phyloP scores from a whole-genome alignment of 1,140 invertebrate species.

The Formica exsecta region DNA sequence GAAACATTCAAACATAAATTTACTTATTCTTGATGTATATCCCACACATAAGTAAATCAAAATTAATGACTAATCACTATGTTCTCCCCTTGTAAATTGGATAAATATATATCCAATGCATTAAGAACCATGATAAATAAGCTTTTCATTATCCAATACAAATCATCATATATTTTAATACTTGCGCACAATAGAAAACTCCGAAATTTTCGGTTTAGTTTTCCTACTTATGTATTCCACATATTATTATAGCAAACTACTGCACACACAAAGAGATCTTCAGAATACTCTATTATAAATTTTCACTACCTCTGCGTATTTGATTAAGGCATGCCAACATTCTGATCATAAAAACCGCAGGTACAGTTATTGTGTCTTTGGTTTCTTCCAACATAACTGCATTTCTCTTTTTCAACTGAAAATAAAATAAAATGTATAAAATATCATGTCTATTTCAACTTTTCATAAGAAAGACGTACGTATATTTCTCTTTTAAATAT shows the following conservation, averaged over 20 bases:
- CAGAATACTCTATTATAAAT: conserved; percentile 73
- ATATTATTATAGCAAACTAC: conserved; percentile 61
- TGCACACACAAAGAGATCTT: conserved; percentile 22
- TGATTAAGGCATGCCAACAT: conserved; percentile 94
- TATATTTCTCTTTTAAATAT: neutral
- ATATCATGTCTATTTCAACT: neutral
- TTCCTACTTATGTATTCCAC: conserved; percentile 57
- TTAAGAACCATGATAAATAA: conserved; percentile 14
- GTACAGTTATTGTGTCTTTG: conserved; percentile 95
- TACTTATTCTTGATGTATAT: too few relatives aligned
- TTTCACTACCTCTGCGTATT: conserved; percentile 88
- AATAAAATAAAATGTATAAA: conserved; percentile 61
- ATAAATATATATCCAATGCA: neutral
- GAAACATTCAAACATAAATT: too few relatives aligned
- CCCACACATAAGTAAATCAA: too few relatives aligned
- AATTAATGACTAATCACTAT: too few relatives aligned
- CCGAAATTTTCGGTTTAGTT: conserved; percentile 52
- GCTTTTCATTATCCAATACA: conserved; percentile 23
- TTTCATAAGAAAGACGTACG: neutral
- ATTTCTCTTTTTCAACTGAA: conserved; percentile 93
- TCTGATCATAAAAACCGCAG: conserved; percentile 95
- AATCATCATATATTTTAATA: conserved; percentile 58
- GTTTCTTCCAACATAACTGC: conserved; percentile 96
- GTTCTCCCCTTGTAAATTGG: neutral
- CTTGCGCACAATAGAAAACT: conserved; percentile 55